A percentile compares a stretch with the other conserved stretches of the same genome.
These are phyloP conservation scores for Sialia sialis DNA, from an alignment of 2,113 vertebrate species.

Conservation along the genomic window DNA sequence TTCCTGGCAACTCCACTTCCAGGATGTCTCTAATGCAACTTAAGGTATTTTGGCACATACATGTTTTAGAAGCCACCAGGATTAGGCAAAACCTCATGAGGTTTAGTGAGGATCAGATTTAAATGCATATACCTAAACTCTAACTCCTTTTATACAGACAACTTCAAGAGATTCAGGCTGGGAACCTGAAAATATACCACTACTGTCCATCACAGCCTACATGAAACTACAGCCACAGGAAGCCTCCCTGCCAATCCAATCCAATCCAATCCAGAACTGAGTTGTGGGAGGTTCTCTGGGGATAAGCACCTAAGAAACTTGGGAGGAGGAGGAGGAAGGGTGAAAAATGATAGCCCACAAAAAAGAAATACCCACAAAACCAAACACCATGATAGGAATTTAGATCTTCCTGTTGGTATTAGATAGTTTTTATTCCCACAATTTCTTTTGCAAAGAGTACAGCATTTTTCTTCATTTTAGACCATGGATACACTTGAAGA, in stretches of 20 bases:
- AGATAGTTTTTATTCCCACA: neutral
- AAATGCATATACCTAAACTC: neutral
- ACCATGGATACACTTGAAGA: neutral
- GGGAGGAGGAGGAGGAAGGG: fast-evolving
- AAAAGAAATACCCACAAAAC: neutral
- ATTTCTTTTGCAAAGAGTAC: neutral
- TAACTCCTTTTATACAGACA: neutral
- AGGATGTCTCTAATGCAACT: neutral
- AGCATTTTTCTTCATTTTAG: neutral
- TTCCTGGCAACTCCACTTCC: neutral
- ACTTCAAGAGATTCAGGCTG: neutral
- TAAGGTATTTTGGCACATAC: neutral
- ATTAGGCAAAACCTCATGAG: neutral
- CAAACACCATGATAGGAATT: neutral
- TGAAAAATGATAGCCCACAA: neutral
- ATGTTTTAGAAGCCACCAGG: neutral
- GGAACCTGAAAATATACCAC: neutral
- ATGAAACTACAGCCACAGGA: neutral
- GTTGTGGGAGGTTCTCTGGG: neutral
- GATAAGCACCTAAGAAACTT: neutral
- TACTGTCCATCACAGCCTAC: neutral
- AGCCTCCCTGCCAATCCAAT: neutral
- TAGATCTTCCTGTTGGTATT: neutral
- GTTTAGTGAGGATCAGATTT: neutral
- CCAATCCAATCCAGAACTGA: neutral